Conservation (phyloP, 2,888 invertebrate genomes). For the Euclidia mi region DNA sequence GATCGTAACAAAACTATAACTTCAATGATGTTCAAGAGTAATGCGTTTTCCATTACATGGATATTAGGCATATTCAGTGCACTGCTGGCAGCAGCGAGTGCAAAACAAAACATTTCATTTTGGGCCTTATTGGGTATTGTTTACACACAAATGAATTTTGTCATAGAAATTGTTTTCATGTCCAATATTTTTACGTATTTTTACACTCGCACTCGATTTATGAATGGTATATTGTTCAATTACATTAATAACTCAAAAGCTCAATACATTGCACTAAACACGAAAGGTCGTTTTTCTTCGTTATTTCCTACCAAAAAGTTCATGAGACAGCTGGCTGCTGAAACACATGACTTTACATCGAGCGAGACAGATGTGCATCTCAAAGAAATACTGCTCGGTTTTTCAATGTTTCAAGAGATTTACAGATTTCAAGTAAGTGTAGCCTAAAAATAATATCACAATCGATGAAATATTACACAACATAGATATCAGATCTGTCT, state of each 20-base stretch:
- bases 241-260: constrained; percentile 54
- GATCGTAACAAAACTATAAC: constrained; percentile 60
- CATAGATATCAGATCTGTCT: too few species aligned
- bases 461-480: background rate
- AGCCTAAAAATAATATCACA: too few species aligned
- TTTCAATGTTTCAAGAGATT: constrained; percentile 57
- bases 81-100: constrained; percentile 30
- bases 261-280: constrained; percentile 15
- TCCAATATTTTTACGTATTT: constrained; percentile 68
- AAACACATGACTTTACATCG: constrained; percentile 60
- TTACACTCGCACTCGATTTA: constrained; percentile 61
- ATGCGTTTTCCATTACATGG: constrained; percentile 41
- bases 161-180: constrained; percentile 65
- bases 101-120: constrained; percentile 27
- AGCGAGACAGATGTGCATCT: constrained; percentile 63
- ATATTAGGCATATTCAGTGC: constrained; percentile 32
- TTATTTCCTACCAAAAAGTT: constrained; percentile 43
- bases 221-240: constrained; percentile 71
- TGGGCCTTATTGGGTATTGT: constrained; percentile 39
- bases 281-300: constrained; percentile 17
- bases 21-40: constrained; percentile 45
- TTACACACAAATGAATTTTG: constrained; percentile 56
- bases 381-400: constrained; percentile 62
- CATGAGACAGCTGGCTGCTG: constrained; percentile 59
- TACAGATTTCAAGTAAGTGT: constrained; percentile 65